Conservation (phyloP, 2,113 vertebrate genomes). For the Grallaria varia region DNA sequence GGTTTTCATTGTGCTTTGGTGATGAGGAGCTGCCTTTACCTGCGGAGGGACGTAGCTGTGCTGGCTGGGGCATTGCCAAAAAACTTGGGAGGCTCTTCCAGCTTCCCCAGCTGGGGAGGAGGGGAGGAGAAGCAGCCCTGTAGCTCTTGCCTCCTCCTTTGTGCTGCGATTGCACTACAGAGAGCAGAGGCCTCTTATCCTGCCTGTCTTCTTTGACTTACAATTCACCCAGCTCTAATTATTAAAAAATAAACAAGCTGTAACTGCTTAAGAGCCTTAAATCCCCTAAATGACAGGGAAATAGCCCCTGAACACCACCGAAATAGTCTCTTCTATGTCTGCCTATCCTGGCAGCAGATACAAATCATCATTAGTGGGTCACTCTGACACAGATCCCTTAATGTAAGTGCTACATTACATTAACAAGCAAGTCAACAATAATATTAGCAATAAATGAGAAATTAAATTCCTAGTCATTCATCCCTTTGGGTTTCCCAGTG, state of each 20-base stretch:
- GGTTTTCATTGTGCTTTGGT: background rate
- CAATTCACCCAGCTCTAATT: constrained; percentile 37
- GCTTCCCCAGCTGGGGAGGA: background rate
- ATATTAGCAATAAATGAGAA: constrained; percentile 64
- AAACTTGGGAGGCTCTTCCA: background rate
- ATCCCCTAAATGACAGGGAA: constrained; percentile 46
- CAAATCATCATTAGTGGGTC: constrained; percentile 56
- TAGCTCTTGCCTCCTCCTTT: background rate
- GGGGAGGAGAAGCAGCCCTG: background rate
- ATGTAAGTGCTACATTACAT: constrained; percentile 60
- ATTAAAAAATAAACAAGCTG: constrained; percentile 62
- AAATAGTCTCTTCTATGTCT: constrained; percentile 32
- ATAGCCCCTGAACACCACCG: background rate
- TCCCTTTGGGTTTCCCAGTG: constrained; percentile 53
- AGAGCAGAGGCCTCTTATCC: background rate
- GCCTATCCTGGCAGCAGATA: constrained; percentile 41
- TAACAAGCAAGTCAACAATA: constrained; percentile 65
- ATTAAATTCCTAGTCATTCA: constrained; percentile 64
- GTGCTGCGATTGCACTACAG: background rate
- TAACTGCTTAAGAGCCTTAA: constrained; percentile 51
- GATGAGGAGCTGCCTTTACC: background rate
- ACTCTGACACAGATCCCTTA: constrained; percentile 48
- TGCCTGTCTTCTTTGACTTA: constrained; percentile 11
- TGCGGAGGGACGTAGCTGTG: background rate
- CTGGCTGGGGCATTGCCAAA: background rate